Evolutionary conservation across 2,797 vertebrate genomes (phyloP).

Genomic region (Dromococcyx pavoninus): DNA sequence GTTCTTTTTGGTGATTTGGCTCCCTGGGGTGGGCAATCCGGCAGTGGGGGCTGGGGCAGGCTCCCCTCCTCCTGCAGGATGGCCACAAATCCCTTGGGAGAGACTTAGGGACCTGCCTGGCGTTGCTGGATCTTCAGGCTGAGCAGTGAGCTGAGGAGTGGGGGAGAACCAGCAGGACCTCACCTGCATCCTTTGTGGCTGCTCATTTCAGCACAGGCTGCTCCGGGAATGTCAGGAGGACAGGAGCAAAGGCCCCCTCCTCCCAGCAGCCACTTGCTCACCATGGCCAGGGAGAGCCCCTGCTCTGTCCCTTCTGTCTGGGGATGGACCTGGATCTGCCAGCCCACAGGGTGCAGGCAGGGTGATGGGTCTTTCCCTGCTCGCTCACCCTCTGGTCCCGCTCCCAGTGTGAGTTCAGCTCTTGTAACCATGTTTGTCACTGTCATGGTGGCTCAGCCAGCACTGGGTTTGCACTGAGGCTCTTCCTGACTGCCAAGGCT

Average conservation of each 20-base stretch:
- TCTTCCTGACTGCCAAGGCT: background rate
- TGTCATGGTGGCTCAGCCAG: accelerated
- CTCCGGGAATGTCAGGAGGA: background rate
- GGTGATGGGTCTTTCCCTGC: background rate
- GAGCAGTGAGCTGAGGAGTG: background rate
- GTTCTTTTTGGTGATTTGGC: background rate
- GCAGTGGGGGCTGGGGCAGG: background rate
- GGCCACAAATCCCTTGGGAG: background rate
- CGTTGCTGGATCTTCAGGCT: background rate
- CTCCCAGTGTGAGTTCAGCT: background rate
- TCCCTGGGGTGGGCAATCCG: background rate
- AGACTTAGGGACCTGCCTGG: background rate
- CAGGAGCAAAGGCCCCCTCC: background rate
- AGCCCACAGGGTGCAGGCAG: accelerated
- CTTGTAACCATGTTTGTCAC: background rate
- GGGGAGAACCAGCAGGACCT: accelerated
- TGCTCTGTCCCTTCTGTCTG: background rate
- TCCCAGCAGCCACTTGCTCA: background rate
- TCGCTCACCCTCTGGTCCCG: background rate
- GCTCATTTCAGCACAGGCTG: background rate
- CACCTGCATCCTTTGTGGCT: background rate
- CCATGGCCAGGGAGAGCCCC: background rate
- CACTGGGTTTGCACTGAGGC: background rate
- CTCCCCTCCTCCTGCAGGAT: background rate
- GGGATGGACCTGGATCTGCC: background rate